Base-by-base conservation (phyloP, 2,888 invertebrate genomes). In the Thymelicus acteon region DNA sequence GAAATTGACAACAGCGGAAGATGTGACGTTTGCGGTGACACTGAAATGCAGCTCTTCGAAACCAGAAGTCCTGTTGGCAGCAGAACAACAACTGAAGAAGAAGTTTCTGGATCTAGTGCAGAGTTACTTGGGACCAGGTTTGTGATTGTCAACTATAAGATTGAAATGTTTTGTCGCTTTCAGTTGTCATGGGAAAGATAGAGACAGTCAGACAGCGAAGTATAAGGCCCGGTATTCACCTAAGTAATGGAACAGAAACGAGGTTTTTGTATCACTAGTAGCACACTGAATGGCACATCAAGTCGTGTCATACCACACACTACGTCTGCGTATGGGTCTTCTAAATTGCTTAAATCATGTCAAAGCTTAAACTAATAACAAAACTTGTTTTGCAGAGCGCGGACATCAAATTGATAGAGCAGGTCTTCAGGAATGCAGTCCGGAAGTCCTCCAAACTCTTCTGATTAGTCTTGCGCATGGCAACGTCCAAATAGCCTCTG, bases 351-450 rank as follows among this genome's bases (percentile, higher is more conserved):
- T 31, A 31, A 31, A 31, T 31, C 19, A 19, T 19, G 19, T 19
- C 19, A 19, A 1, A 19, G 0, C 19, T 31, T 31, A 31, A 31
- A 31, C 3, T 31, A 31, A 31, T 31, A 31, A 31, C 31, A 31
- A 31, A 8, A 13, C 15, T 47, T 73, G 72, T 78, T 12, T 77
- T 75, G 79, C 85, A 82, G 95, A 95, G 71, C 94, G 90, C 67
- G 93, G 90, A 75, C 91, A 94, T 74, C 94, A 95, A 77, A 92
- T 94, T 75, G 94, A 94, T 79, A 96, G 96, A 82, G 96, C 96
- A 76, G 96, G 96, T 72, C 94, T 97, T 73, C 96, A 96, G 94
- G 97, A 97, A 89, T 95, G 96, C 67, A 96, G 96, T 15, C 96
- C 97, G 64, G 97, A 97, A 92, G 95, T 97, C 62, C 89, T 97